Base-by-base conservation (phyloP, 2,797 vertebrate genomes). In the Glossophaga mutica region DNA sequence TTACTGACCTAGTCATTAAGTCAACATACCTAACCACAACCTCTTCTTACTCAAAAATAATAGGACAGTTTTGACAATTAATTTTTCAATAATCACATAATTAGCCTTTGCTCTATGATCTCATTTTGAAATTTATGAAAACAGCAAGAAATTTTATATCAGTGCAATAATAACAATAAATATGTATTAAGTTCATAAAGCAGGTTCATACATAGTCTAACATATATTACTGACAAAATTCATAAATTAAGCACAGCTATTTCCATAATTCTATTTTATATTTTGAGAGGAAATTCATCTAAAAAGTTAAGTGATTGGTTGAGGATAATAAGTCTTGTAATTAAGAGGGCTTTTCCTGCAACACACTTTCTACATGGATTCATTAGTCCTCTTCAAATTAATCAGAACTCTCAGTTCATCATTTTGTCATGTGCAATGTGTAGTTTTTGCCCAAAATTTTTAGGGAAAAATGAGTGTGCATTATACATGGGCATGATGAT, bases 381-480 rank as follows among this genome's bases (percentile, higher is more conserved):
- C 55, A 91, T 74, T 42, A 29, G 70, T 22, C 22, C 7, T 93
- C 42, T n/a, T 76, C n/a, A 92, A 95, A 82, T 91, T 95, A 87
- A 88, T 71, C 32, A 59, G 7, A 62, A 91, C 68, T 87, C 57
- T 90, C 93, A 55, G 15, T 59, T 84, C 29, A 76, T 76, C 87
- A 62, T 62, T 62, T 62, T 29, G 57, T 59, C 57, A 59, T 59
- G 57, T 59, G 12, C 5, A 62, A 11, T 32, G 59, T 11, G 1
- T 15, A 32, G 26, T 29, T 62, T 59, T 62, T 62, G 59, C 59
- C 59, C 59, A 62, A 32, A 5, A 6, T 14, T 32, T 62, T 29
- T 62, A 32, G 59, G 59, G 59, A 62, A 32, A 62, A 62, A 62
- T 29, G 59, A 62, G 29, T 6, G 29, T 32, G 29, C 59, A 62